Conservation (phyloP, 2,888 invertebrate genomes). For the Brenthis hecate region DNA sequence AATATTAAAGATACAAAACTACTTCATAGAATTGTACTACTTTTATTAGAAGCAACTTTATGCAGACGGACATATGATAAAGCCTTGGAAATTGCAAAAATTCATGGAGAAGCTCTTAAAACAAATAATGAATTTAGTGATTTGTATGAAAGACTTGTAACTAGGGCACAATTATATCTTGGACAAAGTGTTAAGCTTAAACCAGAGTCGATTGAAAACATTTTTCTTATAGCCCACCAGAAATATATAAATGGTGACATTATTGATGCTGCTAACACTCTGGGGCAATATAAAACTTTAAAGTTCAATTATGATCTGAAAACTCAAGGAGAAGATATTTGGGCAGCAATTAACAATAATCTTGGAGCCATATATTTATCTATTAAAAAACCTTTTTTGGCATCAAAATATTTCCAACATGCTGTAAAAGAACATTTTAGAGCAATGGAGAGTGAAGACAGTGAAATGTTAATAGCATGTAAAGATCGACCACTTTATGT, state of each 20-base stretch:
- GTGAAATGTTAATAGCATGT: conserved; percentile 67
- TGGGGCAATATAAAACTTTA: conserved; percentile 66
- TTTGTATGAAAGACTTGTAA: conserved; percentile 66
- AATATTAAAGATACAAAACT: conserved; percentile 67
- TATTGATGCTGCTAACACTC: conserved; percentile 65
- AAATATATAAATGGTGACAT: conserved; percentile 72
- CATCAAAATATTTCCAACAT: conserved; percentile 89
- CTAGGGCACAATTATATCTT: conserved; percentile 66
- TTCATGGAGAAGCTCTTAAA: conserved; percentile 63
- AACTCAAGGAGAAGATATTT: conserved; percentile 74
- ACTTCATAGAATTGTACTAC: conserved; percentile 62
- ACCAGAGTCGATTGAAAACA: conserved; percentile 71
- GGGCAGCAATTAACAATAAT: conserved; percentile 88
- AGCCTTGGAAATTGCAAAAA: conserved; percentile 66
- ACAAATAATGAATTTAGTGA: conserved; percentile 59
- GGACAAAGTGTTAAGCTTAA: conserved; percentile 58
- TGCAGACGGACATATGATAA: conserved; percentile 74
- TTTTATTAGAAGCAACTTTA: conserved; percentile 70
- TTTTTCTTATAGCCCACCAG: conserved; percentile 73
- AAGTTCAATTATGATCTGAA: conserved; percentile 69
- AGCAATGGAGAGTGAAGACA: conserved; percentile 70
- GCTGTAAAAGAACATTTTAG: conserved; percentile 88
- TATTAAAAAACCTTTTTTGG: conserved; percentile 90
- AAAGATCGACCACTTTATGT: conserved; percentile 84
- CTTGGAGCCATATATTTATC: conserved; percentile 91